Evolutionary conservation across 2,888 invertebrate species (phyloP).

Genomic region (Chymomyza amoena): DNA sequence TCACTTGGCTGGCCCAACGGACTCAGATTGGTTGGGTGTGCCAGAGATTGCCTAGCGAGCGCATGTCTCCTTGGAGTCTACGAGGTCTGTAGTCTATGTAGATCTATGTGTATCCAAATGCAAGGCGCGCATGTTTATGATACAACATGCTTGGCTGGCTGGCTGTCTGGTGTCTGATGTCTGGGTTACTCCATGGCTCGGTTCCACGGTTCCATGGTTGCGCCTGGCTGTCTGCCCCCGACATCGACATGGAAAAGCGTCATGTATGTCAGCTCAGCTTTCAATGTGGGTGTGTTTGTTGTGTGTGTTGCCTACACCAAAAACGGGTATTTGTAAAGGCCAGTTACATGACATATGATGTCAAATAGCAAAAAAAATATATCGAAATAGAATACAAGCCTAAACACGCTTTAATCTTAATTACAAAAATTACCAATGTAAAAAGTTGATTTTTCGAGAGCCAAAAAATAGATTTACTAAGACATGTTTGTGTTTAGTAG

Average conservation of each 20-base stretch:
- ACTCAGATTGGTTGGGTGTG: neutral
- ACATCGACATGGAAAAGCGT: constrained; percentile 52
- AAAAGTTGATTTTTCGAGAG: neutral
- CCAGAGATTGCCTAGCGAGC: neutral
- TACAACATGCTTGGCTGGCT: constrained; percentile 31
- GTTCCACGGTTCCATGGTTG: neutral
- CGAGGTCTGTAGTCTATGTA: no score
- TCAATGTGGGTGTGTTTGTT: constrained; percentile 30
- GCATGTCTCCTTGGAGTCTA: neutral
- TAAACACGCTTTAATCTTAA: neutral
- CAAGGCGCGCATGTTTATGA: constrained; percentile 17
- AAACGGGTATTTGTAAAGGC: constrained; percentile 31
- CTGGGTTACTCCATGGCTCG: neutral
- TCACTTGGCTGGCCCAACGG: constrained; percentile 52
- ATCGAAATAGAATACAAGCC: neutral
- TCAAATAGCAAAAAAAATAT: constrained; percentile 42
- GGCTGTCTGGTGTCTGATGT: no score
- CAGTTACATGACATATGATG: constrained; percentile 57
- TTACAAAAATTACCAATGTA: neutral
- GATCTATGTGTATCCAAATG: constrained; percentile 4
- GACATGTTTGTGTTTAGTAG: constrained; percentile 21
- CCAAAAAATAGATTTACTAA: neutral
- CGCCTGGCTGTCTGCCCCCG: neutral
- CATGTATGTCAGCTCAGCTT: constrained; percentile 57
- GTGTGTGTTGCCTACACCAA: constrained; percentile 43